Evolutionary conservation across 2,888 invertebrate genomes (phyloP).

Genomic region (Trichogramma evanescens): DNA sequence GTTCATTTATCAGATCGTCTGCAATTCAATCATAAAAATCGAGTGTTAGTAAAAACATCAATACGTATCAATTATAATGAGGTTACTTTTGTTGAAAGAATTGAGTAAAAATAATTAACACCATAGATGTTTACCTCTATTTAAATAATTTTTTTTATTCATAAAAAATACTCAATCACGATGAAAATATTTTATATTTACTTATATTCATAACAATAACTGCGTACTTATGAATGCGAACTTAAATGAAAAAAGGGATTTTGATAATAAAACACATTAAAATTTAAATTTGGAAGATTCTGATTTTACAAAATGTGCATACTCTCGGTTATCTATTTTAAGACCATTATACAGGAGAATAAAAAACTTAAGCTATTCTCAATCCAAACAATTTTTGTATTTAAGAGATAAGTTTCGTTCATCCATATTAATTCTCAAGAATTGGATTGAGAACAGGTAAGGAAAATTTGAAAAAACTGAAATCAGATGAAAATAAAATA

Average conservation of each 20-base stretch:
- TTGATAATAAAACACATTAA: too few relatives aligned
- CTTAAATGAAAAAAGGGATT: too few relatives aligned
- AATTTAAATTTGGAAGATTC: too few relatives aligned
- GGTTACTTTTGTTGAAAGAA: background rate
- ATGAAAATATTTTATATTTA: background rate
- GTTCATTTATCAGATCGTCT: constrained; percentile 85
- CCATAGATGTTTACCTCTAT: background rate
- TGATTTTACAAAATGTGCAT: too few relatives aligned
- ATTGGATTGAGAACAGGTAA: background rate
- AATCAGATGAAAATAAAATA: constrained; percentile 15
- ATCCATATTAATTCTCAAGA: background rate
- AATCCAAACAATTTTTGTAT: too few relatives aligned
- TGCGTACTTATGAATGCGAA: too few relatives aligned
- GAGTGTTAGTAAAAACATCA: constrained; percentile 10
- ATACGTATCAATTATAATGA: background rate
- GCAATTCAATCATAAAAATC: constrained; percentile 44
- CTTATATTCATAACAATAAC: too few relatives aligned
- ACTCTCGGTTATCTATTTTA: too few relatives aligned
- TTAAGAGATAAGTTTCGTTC: too few relatives aligned
- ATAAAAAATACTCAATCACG: background rate
- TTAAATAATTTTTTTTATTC: background rate
- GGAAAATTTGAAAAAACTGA: too few relatives aligned
- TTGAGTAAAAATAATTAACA: background rate
- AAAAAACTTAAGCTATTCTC: too few relatives aligned
- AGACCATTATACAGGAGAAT: too few relatives aligned